phyloP scores from a whole-genome alignment of 2,888 invertebrate genomes.

The Ophonus ardosiacus region DNA sequence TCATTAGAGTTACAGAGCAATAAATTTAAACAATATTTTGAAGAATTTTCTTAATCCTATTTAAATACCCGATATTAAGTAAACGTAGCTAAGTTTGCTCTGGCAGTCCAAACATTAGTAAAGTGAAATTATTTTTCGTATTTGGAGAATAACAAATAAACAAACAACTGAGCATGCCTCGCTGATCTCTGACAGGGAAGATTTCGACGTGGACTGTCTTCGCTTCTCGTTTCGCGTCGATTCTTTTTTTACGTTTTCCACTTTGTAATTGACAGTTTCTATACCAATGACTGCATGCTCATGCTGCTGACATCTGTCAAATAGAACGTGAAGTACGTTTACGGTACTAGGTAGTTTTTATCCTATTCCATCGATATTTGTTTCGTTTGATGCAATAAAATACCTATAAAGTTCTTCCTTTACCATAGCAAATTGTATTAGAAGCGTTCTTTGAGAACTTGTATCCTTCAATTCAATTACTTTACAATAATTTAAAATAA shows the following conservation, averaged over 20 bases:
- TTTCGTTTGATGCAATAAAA: background rate
- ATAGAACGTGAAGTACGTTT: slow-evolving; percentile 33
- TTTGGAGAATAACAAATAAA: slow-evolving; percentile 43
- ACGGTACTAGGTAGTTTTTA: slow-evolving; percentile 25
- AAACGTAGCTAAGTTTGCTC: background rate
- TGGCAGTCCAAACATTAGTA: slow-evolving; percentile 38
- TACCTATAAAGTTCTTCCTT: background rate
- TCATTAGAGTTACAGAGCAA: slow-evolving; percentile 24
- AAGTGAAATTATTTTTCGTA: slow-evolving; percentile 47
- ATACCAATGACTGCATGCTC: slow-evolving; percentile 44
- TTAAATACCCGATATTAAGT: slow-evolving; percentile 15
- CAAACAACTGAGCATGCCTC: slow-evolving; percentile 5
- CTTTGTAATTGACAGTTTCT: slow-evolving; percentile 55
- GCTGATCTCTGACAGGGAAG: slow-evolving; percentile 13
- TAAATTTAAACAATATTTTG: slow-evolving; percentile 36
- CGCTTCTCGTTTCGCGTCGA: background rate
- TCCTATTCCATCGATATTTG: slow-evolving; percentile 7
- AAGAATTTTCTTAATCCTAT: slow-evolving; percentile 30
- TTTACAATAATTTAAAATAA: background rate
- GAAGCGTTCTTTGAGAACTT: background rate
- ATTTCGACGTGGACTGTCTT: slow-evolving; percentile 32
- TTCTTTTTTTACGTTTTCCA: slow-evolving; percentile 39
- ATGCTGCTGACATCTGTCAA: slow-evolving; percentile 50
- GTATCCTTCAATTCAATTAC: background rate
- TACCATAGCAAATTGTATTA: background rate